Conservation (phyloP, 2,113 vertebrate genomes). For the human region GRCh38 chr18:76026501-76027000, state of each 20-base stretch:
- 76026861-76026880: rapidly evolving
- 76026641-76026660: neutral
- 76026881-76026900: neutral
- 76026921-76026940: too few species aligned
- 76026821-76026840: neutral
- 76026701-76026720: neutral
- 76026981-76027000: too few species aligned
- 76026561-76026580: neutral
- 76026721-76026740: too few species aligned
- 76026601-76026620: neutral
- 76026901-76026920: too few species aligned
- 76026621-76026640: neutral
- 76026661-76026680: neutral
- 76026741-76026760: rapidly evolving
- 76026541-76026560: neutral
- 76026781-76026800: neutral
- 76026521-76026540: neutral
- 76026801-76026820: neutral
- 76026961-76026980: too few species aligned
- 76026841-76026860: neutral
- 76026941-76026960: too few species aligned
- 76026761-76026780: rapidly evolving
- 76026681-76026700: rapidly evolving
- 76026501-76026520: neutral
- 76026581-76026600: neutral